Conservation (phyloP, 2,113 vertebrate genomes). For the Takifugu flavidus region DNA sequence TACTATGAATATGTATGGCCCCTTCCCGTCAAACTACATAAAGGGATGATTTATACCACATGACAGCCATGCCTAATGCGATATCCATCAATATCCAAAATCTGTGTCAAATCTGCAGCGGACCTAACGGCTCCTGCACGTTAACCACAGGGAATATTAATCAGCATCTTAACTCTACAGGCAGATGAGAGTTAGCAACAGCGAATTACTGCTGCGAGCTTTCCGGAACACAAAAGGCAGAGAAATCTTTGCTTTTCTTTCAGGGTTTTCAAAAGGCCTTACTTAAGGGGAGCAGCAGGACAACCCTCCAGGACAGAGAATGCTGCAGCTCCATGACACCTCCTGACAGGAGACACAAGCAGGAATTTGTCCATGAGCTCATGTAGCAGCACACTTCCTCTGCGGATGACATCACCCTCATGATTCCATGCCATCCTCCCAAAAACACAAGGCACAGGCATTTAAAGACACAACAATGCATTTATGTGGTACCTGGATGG, state of each 20-base stretch:
- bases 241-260: not conserved
- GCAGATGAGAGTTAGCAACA: not conserved
- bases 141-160: constrained; percentile 35
- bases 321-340: constrained; percentile 50
- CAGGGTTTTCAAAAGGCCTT: constrained; percentile 39
- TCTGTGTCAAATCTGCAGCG: constrained; percentile 32
- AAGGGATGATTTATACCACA: constrained; percentile 50
- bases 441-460: too few species aligned
- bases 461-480: too few species aligned
- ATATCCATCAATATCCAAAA: constrained; percentile 62
- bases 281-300: constrained; percentile 58
- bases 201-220: too few species aligned
- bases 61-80: constrained; percentile 50
- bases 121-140: constrained; percentile 24
- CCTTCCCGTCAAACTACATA: constrained; percentile 49
- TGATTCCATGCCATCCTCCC: not conserved
- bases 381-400: constrained; percentile 30
- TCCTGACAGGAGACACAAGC: constrained; percentile 48
- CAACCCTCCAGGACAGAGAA: constrained; percentile 49
- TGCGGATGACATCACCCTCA: constrained; percentile 35
- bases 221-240: too few species aligned
- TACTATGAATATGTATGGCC: constrained; percentile 45
- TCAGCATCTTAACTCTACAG: constrained; percentile 34
- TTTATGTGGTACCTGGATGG: too few species aligned
- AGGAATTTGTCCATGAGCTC: constrained; percentile 48